Evolutionary conservation across 2,888 invertebrate species (phyloP).

Genomic region (Heliconius aoede): DNA sequence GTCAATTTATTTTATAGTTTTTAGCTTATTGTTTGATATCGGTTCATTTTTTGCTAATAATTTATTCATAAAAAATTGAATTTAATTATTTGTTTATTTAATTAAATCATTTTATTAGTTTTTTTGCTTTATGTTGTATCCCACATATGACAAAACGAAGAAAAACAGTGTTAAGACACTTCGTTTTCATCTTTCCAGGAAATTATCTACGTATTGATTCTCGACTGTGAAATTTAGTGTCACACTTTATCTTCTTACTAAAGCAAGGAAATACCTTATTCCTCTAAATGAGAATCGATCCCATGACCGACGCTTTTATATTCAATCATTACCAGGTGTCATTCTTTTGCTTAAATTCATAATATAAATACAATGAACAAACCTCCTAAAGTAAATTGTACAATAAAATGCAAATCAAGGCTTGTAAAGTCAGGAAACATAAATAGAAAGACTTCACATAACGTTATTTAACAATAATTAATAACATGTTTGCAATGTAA

Average conservation of each 20-base stretch:
- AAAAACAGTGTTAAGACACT: background rate
- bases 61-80: background rate
- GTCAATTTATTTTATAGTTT: too few species aligned
- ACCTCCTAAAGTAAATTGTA: slow-evolving; percentile 36
- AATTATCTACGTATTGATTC: too few species aligned
- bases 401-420: slow-evolving; percentile 45
- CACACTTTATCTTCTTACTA: background rate
- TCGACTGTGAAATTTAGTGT: background rate
- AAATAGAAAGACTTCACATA: slow-evolving; percentile 43
- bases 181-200: background rate
- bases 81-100: background rate
- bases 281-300: background rate
- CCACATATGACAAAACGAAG: background rate
- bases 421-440: slow-evolving; percentile 44
- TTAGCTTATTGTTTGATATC: too few species aligned
- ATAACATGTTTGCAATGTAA: slow-evolving; percentile 38
- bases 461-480: slow-evolving; percentile 44
- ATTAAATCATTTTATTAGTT: background rate
- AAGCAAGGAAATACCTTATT: background rate
- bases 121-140: background rate
- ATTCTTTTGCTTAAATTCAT: background rate
- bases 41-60: too few species aligned
- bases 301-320: background rate
- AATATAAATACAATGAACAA: slow-evolving; percentile 22
- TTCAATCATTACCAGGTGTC: too few species aligned